Evolutionary conservation across 2,113 vertebrate genomes (phyloP).

Genomic region (Petrocephalus zakoni): DNA sequence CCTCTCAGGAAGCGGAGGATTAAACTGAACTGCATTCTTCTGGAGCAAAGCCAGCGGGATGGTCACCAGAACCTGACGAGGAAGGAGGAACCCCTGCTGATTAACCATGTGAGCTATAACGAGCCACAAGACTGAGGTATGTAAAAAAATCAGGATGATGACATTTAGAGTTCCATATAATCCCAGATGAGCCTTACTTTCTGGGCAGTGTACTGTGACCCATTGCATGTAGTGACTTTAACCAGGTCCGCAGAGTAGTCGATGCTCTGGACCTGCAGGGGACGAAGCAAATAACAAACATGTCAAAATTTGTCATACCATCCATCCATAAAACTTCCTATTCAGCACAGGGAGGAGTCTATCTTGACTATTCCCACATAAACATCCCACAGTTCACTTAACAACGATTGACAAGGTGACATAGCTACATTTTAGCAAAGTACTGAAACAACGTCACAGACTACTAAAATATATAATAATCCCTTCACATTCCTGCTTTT

Average conservation of each 20-base stretch:
- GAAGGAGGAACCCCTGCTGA: constrained; percentile 12
- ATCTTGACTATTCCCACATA: neutral
- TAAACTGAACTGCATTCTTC: constrained; percentile 82
- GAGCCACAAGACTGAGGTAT: neutral
- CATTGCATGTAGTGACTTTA: constrained; percentile 69
- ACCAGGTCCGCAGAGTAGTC: constrained; percentile 84
- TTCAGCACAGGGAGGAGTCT: neutral
- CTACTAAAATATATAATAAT: neutral
- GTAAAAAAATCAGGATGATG: neutral
- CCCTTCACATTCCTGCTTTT: neutral
- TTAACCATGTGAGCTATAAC: neutral
- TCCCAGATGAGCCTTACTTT: constrained; percentile 64
- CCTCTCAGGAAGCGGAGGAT: constrained; percentile 78
- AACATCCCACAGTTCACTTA: neutral
- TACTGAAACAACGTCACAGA: neutral
- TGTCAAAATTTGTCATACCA: neutral
- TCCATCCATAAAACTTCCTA: neutral
- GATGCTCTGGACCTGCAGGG: constrained; percentile 65
- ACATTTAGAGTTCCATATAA: neutral
- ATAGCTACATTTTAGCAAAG: neutral
- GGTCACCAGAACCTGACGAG: constrained; percentile 78
- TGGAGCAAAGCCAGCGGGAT: constrained; percentile 85
- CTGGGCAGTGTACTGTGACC: constrained; percentile 72
- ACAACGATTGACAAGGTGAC: neutral
- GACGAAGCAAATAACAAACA: neutral